Evolutionary conservation across 2,888 invertebrate species (phyloP).

Genomic region (Cosmia pyralina): DNA sequence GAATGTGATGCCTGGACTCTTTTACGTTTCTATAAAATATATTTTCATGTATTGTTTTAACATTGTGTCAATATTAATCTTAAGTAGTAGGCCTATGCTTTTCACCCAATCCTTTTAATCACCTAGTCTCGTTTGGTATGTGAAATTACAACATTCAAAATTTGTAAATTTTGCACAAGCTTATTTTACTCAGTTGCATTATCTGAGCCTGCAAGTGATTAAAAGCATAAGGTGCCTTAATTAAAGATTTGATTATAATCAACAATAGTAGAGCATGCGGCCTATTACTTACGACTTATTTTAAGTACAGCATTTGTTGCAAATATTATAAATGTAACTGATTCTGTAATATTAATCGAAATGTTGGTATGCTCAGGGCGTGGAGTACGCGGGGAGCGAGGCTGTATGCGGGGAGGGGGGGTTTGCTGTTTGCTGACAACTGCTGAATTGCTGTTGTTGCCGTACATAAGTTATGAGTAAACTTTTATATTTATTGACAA

Average conservation of each 20-base stretch:
- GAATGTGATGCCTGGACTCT: constrained; percentile 69
- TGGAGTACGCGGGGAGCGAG: constrained; percentile 87
- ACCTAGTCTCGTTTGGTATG: constrained; percentile 11
- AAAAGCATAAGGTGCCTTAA: constrained; percentile 35
- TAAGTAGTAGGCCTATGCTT: constrained; percentile 63
- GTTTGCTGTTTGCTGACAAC: constrained; percentile 89
- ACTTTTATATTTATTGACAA: constrained; percentile 87
- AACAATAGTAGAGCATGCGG: constrained; percentile 48
- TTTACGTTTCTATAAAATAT: constrained; percentile 52
- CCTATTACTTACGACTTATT: constrained; percentile 61
- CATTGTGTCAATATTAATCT: constrained; percentile 59
- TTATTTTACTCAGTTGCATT: constrained; percentile 14
- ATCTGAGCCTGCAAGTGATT: constrained; percentile 27
- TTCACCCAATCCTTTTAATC: constrained; percentile 38
- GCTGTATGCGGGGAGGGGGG: constrained; percentile 86
- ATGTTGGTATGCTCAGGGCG: constrained; percentile 90
- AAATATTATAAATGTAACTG: constrained; percentile 53
- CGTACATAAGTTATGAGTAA: constrained; percentile 90
- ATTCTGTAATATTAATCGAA: constrained; percentile 81
- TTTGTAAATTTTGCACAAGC: neutral
- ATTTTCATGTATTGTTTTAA: constrained; percentile 57
- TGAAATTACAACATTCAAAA: constrained; percentile 1
- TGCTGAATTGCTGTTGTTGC: constrained; percentile 90
- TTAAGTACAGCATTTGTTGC: constrained; percentile 65
- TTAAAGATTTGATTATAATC: constrained; percentile 31